Evolutionary conservation across 2,888 invertebrate genomes (phyloP).

Genomic region (Dicyrtoma fusca): DNA sequence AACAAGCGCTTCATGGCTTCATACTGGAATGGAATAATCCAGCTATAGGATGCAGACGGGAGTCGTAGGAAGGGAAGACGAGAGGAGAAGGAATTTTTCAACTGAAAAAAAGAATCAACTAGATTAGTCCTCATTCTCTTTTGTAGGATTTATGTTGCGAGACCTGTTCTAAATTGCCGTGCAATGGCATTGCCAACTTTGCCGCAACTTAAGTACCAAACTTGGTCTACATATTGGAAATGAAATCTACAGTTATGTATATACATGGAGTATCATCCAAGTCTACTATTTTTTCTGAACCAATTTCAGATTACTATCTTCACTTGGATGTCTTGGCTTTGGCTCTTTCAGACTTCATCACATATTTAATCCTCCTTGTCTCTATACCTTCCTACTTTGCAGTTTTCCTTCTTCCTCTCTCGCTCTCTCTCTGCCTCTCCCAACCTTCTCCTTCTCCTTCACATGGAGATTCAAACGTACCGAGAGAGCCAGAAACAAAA

Average conservation of each 20-base stretch:
- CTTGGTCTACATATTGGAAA: constrained; percentile 23
- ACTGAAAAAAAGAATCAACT: constrained; percentile 22
- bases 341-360: too few relatives aligned
- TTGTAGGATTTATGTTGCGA: constrained; percentile 43
- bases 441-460: background rate
- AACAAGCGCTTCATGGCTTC: too few relatives aligned
- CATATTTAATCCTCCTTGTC: too few relatives aligned
- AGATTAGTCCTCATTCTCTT: constrained; percentile 21
- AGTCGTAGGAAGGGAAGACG: too few relatives aligned
- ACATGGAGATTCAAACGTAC: background rate
- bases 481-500: background rate
- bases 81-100: background rate
- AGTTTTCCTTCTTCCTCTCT: background rate
- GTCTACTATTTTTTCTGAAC: too few relatives aligned
- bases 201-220: constrained; percentile 30
- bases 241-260: too few relatives aligned
- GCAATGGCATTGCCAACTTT: constrained; percentile 45
- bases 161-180: constrained; percentile 47
- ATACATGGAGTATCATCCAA: too few relatives aligned
- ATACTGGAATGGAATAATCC: too few relatives aligned
- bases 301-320: too few relatives aligned
- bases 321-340: too few relatives aligned
- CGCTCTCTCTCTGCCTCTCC: background rate
- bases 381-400: background rate
- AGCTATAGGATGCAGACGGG: too few relatives aligned